Evolutionary conservation across 2,888 invertebrate species (phyloP).

Genomic region (Hirtodrosophila histrioides): DNA sequence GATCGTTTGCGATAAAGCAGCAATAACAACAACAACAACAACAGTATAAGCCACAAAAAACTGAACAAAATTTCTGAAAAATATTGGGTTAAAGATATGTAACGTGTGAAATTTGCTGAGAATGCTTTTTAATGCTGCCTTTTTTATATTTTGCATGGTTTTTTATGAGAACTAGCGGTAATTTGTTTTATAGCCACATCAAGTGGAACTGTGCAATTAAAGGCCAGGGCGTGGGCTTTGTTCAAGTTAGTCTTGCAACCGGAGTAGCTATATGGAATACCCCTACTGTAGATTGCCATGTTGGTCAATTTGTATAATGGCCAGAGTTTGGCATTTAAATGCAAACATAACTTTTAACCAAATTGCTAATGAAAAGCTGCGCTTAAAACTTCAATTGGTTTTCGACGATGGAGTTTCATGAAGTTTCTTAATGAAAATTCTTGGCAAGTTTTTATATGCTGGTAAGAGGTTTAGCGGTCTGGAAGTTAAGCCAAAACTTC

Average conservation of each 20-base stretch:
- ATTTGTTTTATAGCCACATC: slow-evolving; percentile 1
- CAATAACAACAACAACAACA: slow-evolving; percentile 12
- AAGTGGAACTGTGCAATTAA: slow-evolving; percentile 20
- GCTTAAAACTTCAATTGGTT: background rate
- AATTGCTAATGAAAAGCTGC: background rate
- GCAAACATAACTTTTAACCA: too few relatives aligned
- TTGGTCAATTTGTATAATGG: too few relatives aligned
- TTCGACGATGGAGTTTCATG: too few relatives aligned
- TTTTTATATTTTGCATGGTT: slow-evolving; percentile 4
- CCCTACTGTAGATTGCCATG: too few relatives aligned
- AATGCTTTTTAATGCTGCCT: slow-evolving; percentile 7
- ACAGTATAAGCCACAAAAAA: slow-evolving; percentile 16
- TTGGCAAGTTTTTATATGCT: too few relatives aligned
- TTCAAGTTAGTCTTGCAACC: too few relatives aligned
- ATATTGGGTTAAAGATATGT: slow-evolving; percentile 60
- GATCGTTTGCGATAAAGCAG: slow-evolving; percentile 57
- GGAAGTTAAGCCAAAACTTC: too few relatives aligned
- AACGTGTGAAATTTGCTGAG: slow-evolving; percentile 48
- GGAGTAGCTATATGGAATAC: too few relatives aligned
- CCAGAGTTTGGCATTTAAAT: too few relatives aligned
- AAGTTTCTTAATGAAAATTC: too few relatives aligned
- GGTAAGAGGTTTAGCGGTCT: too few relatives aligned
- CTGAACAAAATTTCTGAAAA: slow-evolving; percentile 24
- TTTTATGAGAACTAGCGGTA: slow-evolving; percentile 14
- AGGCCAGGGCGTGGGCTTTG: slow-evolving; percentile 3